phyloP scores from a whole-genome alignment of 2,113 vertebrate species.

The Pelvicachromis taeniatus region DNA sequence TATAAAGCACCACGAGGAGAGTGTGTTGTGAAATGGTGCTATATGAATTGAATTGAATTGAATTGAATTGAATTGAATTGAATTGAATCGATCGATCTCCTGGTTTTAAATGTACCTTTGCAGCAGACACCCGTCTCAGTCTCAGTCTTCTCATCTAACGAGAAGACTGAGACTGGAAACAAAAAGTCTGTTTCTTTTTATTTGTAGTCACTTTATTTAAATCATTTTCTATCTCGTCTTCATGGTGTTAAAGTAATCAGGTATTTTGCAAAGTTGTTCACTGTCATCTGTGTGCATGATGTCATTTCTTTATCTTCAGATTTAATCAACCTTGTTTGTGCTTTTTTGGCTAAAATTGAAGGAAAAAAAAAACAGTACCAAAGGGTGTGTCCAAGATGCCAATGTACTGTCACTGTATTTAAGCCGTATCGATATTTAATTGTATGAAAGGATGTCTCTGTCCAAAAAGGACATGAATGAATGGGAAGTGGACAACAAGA shows the following conservation, averaged over 20 bases:
- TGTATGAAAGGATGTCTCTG: neutral
- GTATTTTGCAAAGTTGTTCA: neutral
- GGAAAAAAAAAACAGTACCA: neutral
- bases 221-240: neutral
- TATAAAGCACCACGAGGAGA: neutral
- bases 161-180: no score
- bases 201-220: neutral
- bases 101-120: neutral
- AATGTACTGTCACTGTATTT: neutral
- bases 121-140: neutral
- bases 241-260: neutral
- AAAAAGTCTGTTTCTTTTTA: neutral
- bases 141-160: neutral
- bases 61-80: neutral
- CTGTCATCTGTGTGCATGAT: neutral
- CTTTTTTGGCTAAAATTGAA: neutral
- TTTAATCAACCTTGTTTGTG: neutral
- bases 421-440: neutral
- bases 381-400: neutral
- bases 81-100: neutral
- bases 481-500: neutral
- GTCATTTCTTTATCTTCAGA: neutral
- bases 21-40: neutral
- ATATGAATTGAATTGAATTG: accelerated
- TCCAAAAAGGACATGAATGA: neutral